Base-by-base conservation (phyloP, 2,888 invertebrate species). In the Nomada lathburiana region DNA sequence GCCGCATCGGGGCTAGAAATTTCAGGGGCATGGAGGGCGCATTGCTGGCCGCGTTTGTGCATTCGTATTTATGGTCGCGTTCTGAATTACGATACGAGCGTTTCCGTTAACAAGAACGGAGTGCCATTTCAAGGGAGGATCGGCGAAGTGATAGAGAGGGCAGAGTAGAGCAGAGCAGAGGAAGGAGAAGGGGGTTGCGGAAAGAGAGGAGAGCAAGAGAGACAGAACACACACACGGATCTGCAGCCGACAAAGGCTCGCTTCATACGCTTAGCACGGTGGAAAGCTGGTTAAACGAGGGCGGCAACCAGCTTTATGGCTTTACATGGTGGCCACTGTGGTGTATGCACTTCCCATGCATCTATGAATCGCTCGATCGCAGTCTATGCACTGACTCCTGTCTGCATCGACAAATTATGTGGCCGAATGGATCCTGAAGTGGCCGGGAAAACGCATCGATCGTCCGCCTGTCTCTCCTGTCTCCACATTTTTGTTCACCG, bases 201-300 rank as follows among this genome's bases (percentile, higher is more conserved):
- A 23, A n/a, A 67, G 26, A 59, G 16, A 62, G 50, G 16, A 4
- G 9, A 44, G 20, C 50, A 36, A 64, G 52, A 36, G 71, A 59
- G 26, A 59, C 11, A 60, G 44, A 11, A 55, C 20, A 20, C 18
- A 29, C 10, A 36, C 13, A 55, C 47, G 57, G 72, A 81, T 86
- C 79, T 67, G 50, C 78, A 71, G 77, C 79, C 86, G 87, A 87
- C 87, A 87, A 87, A 87, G 86, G 77, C 74, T 50, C 67, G 76
- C 77, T 81, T 80, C 79, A 69, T 82, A 78, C 65, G 80, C 81
- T 80, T 68, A 73, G 72, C 80, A 72, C 74, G 74, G 74, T 82
- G 84, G 86, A 88, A 84, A 87, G 73, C 88, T 83, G 88, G 84
- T 83, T 81, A 84, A 87, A 87, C 86, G 84, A 86, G 87, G 84